Percentiles rank a stretch among this genome's conserved stretches.
These are phyloP conservation scores for Apamea crenata DNA, from an alignment of 2,888 invertebrate genomes.

Conservation along the genomic window DNA sequence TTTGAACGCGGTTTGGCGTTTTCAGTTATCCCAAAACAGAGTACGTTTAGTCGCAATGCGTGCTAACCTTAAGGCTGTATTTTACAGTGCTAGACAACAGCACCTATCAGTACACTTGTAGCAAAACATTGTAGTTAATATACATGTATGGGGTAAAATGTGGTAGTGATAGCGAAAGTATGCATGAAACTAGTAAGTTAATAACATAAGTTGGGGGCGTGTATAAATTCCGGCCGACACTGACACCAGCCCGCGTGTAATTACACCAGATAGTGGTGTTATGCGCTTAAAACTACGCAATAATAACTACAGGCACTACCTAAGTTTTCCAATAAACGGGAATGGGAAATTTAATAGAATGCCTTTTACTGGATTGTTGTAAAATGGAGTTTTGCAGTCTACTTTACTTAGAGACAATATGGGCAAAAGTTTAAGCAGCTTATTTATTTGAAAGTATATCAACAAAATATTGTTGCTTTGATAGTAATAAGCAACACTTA, in stretches of 20 bases:
- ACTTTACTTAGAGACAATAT: conserved; percentile 21
- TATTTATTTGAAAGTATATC: conserved; percentile 13
- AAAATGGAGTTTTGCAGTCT: conserved; percentile 20
- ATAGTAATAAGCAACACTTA: neutral
- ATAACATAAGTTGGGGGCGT: conserved; percentile 84
- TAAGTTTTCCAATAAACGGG: conserved; percentile 63
- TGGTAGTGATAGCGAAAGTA: conserved; percentile 73
- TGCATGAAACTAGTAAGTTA: conserved; percentile 81
- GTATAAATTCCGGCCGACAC: conserved; percentile 80
- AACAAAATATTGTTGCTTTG: neutral
- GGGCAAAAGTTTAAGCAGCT: conserved; percentile 2
- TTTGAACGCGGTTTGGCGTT: neutral
- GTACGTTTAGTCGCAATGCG: neutral
- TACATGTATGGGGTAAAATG: conserved; percentile 44
- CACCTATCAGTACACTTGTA: neutral
- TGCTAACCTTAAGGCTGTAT: neutral
- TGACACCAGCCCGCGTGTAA: conserved; percentile 77
- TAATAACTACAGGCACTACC: conserved; percentile 56
- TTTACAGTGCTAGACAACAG: neutral
- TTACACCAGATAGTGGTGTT: conserved; percentile 84
- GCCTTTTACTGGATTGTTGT: conserved; percentile 49
- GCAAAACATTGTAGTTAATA: conserved; percentile 15
- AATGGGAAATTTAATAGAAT: conserved; percentile 59
- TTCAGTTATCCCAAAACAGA: neutral
- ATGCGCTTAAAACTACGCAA: conserved; percentile 73